Evolutionary conservation across 2,113 vertebrate species (phyloP).

Genomic region (Trochalopteron elliotii): DNA sequence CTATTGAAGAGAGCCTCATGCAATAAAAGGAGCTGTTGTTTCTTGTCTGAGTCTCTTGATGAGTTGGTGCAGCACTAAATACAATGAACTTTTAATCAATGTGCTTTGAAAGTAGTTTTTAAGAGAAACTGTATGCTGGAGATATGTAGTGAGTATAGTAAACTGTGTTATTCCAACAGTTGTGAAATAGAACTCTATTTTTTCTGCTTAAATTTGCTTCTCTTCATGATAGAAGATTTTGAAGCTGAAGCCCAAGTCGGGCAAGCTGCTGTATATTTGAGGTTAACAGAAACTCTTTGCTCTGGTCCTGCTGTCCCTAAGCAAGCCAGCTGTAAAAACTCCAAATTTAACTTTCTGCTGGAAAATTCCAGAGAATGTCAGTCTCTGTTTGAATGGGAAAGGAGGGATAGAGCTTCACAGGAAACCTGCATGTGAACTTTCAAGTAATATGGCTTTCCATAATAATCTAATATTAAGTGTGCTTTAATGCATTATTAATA

Average conservation of each 20-base stretch:
- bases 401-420: background rate
- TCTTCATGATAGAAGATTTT: background rate
- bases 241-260: background rate
- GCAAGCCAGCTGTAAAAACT: background rate
- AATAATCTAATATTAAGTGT: background rate
- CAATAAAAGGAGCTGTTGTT: constrained; percentile 16
- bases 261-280: background rate
- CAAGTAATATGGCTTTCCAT: background rate
- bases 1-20: background rate
- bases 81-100: background rate
- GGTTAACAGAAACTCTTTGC: background rate
- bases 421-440: background rate
- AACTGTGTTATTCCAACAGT: background rate
- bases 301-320: background rate
- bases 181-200: background rate
- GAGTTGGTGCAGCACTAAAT: background rate
- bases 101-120: background rate
- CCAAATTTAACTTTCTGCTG: background rate
- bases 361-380: background rate
- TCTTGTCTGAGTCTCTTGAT: background rate
- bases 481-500: background rate
- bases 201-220: background rate
- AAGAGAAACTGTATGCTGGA: background rate
- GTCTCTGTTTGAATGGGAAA: background rate
- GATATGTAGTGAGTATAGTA: background rate